Base-by-base conservation (phyloP, 2,113 vertebrate genomes). In the Gambusia holbrooki region DNA sequence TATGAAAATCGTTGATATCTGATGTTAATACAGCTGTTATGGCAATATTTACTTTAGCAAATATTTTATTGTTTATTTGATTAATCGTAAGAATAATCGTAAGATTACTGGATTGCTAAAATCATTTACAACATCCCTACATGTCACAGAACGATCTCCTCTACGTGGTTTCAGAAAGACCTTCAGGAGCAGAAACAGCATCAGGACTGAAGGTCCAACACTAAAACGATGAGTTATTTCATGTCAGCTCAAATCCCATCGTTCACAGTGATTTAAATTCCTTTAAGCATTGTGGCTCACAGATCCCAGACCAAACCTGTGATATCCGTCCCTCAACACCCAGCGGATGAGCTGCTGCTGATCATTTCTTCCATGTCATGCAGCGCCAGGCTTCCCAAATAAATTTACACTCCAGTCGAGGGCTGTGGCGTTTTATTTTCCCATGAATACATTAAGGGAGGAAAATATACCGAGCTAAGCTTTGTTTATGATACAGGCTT, bases 181-280 rank as follows among this genome's bases (percentile, higher is more conserved):
- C 6, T 37, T 10, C 35, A 35, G 40, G 37, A 40, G 37, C 0
- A 40, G 37, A 40, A 35, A 11, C 22, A 66, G 8, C 22, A 22
- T 25, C 19, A 17, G 17, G 17, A 29, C 30, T 30, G 29, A 62
- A 62, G 15, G 51, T 3, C 22, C 66, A 64, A 79, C 65, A 67
- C 84, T 64, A 69, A 74, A 79, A 81, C 7, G 17, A 73, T 13
- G 8, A 64, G 51, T 76, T 81, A 71, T 27, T 22, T 33, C 66
- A 63, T 82, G 72, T 92, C 89, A 88, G 63, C 62, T 67, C 29
- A 54, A 83, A 80, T 73, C 81, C 73, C 76, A 72, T 51, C 58
- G 86, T 85, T 88, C 76, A 76, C 83, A 77, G 74, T 74, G 83
- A 79, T 88, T 90, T 84, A 86, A 87, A 86, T 71, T 87, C 79